Base-by-base conservation (phyloP, 2,113 vertebrate genomes). In the Tichodroma muraria region DNA sequence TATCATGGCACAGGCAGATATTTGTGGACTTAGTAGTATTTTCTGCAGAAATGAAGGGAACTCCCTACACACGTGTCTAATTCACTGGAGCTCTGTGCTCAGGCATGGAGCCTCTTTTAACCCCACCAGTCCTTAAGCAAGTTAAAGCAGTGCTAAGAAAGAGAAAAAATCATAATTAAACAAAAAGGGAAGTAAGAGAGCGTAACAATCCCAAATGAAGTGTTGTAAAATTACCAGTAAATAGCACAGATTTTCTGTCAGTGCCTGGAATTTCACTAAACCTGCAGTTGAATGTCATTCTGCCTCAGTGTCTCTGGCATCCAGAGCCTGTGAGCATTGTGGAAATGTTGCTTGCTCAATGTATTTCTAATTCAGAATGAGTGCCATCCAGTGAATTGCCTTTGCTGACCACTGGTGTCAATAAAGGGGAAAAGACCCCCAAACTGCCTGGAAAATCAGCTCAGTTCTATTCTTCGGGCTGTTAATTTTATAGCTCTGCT, bases 401-500 rank as follows among this genome's bases (percentile, higher is more conserved):
- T 82, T 76, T 69, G 79, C 53, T 80, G 90, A 60, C 52, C 44
- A 52, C 20, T 25, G 37, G 6, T 42, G 31, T 28, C 45, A 49
- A 37, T 37, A 69, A 50, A 81, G 5, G 24, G 11, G 0, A 23
- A 63, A 60, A 53, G 11, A 13, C 0, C 1, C 6, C 6, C 8
- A 33, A 15, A 38, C 23, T 42, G 27, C 15, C 35, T 69, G 71
- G n/a, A 68, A 93, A 85, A 52, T 4, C 25, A 57, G 7, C 37
- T 80, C 66, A 37, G 31, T 15, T 64, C 6, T 13, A 33, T 72
- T 68, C 45, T 65, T 47, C 64, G 49, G 9, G 17, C 53, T 47
- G 31, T 13, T 33, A 23, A 28, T 83, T 86, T 73, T 57, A 25
- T 5, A 80, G 24, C 54, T 88, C 40, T 53, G 40, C 65, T 70